Percentiles rank a stretch among this genome's conserved stretches.
These are phyloP conservation scores for Actinia tenebrosa DNA, from an alignment of 64 coral and sea anemone species.

Conservation along the genomic window DNA sequence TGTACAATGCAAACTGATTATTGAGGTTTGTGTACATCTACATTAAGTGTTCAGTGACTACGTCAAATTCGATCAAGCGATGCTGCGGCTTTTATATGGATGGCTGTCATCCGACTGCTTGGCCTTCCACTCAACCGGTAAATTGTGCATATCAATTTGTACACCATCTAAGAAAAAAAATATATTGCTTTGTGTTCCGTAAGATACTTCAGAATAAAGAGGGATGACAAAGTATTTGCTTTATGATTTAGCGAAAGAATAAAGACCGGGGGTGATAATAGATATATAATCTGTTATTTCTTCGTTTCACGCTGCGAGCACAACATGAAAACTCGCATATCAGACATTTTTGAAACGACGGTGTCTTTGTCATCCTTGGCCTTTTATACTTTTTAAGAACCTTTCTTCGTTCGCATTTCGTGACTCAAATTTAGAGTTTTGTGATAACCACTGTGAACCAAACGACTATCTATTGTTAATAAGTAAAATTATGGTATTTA, in stretches of 20 bases:
- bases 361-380: background rate
- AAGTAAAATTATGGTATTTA: background rate
- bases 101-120: background rate
- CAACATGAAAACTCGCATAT: background rate
- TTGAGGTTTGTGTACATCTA: conserved; percentile 2
- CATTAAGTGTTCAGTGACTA: background rate
- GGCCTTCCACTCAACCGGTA: background rate
- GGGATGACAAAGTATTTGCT: background rate
- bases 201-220: background rate
- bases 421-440: background rate
- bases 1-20: background rate
- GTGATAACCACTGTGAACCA: background rate
- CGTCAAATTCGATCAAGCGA: background rate
- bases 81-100: background rate
- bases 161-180: background rate
- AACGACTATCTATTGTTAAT: background rate
- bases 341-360: background rate
- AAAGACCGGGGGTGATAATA: background rate
- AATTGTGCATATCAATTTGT: background rate
- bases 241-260: background rate
- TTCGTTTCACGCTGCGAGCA: background rate
- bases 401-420: background rate
- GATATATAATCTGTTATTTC: background rate
- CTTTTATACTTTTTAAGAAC: background rate
- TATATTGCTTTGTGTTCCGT: background rate